A percentile compares a stretch with the other conserved stretches of the same genome.
These are phyloP conservation scores for Agrochola macilenta DNA, from an alignment of 2,888 invertebrate genomes.

Conservation along the genomic window DNA sequence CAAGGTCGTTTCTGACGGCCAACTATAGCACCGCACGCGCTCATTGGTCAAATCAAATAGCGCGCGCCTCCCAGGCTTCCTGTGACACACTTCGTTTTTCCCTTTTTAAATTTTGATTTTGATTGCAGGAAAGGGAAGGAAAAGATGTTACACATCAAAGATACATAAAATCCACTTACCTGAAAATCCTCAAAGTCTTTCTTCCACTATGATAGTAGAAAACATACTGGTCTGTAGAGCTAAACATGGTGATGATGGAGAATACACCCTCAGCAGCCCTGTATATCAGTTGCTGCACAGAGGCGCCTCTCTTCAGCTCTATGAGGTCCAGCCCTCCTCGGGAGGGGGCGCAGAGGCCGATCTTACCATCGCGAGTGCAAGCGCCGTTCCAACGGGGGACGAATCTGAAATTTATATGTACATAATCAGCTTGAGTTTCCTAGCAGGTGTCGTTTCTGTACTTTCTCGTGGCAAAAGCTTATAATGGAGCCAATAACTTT, in stretches of 20 bases:
- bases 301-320: slow-evolving; percentile 97
- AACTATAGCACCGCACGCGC: too few species aligned
- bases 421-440: background rate
- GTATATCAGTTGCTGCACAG: slow-evolving; percentile 97
- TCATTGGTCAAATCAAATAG: too few species aligned
- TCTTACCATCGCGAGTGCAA: slow-evolving; percentile 96
- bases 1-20: too few species aligned
- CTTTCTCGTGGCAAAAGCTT: background rate
- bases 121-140: too few species aligned
- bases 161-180: slow-evolving; percentile 83
- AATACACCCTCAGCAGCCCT: slow-evolving; percentile 99
- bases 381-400: slow-evolving; percentile 98
- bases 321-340: slow-evolving; percentile 98
- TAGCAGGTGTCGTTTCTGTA: background rate
- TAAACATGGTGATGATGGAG: slow-evolving; percentile 98
- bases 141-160: too few species aligned
- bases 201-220: slow-evolving; percentile 99
- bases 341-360: slow-evolving; percentile 97
- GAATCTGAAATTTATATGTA: slow-evolving; percentile 82
- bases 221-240: slow-evolving; percentile 98
- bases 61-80: too few species aligned
- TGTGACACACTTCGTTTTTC: too few species aligned
- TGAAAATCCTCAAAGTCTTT: slow-evolving; percentile 97
- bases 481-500: background rate
- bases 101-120: too few species aligned